Evolutionary conservation across 2,113 vertebrate genomes (phyloP), one percentile per base, ranked within the genome.

Genomic region (Perccottus glenii): DNA sequence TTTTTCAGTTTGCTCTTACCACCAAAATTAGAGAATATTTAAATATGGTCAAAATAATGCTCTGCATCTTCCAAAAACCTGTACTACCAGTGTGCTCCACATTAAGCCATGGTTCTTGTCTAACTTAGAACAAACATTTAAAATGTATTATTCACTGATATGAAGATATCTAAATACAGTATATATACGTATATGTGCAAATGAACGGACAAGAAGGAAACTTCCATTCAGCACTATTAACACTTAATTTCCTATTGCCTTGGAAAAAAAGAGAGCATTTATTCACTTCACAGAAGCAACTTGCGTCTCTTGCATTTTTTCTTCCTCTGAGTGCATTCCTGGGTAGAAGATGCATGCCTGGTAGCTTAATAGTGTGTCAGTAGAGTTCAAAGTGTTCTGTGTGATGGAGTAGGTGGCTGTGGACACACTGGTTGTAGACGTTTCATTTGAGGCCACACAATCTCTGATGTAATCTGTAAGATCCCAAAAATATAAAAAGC

Each of bases 371-470:
- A 65, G 70, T 66, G 55, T 87, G 83, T 85, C 82, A 82, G 81
- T 60, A 44, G 60, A 48, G 52, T 80, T 85, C 82, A 85, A 66
- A 85, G 74, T 72, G 72, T 69, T 78, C 77, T 61, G 50, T 78
- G 78, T 85, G 84, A 85, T 82, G 59, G 67, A 87, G 80, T 64
- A 83, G 80, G 81, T 83, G 83, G 85, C 67, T 81, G 47, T 44
- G 57, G 80, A 69, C 69, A 19, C 50, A 33, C 73, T 71, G 65
- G 35, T 62, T 62, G 40, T 40, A 62, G 65, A 67, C 47, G 65
- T 60, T 70, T 55, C 55, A 70, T 60, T 72, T 42, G n/a, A 73
- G 55, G 61, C 74, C 66, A 77, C 59, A 50, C 52, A 65, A 51
- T 47, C 78, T 72, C 53, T 66, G 59, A 77, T 73, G 45, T 49